These are phyloP conservation scores for Urophycis tenuis DNA, from an alignment of 2,797 vertebrate species.

Conservation along the genomic window DNA sequence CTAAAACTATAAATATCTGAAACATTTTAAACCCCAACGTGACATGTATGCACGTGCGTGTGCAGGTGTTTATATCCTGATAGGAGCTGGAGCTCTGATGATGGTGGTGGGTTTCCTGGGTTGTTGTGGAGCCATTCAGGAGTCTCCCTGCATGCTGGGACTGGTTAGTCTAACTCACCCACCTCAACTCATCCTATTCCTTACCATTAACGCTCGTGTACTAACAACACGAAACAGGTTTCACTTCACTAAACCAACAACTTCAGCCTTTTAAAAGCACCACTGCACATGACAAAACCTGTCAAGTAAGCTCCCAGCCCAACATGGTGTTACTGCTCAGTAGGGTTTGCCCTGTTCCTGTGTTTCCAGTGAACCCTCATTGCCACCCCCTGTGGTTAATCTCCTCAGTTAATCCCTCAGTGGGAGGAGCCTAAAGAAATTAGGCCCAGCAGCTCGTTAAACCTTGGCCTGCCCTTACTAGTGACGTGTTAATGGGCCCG, in stretches of 20 bases:
- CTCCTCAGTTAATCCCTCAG: constrained; percentile 58
- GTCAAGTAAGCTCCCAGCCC: not conserved
- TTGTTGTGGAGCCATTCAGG: constrained; percentile 93
- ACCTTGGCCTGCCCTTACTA: constrained; percentile 49
- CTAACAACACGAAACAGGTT: not conserved
- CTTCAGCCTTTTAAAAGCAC: not conserved
- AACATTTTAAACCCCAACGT: not conserved
- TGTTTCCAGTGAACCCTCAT: constrained; percentile 13
- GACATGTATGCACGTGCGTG: constrained; percentile 15
- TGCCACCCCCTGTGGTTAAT: constrained; percentile 43
- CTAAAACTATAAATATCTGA: not conserved
- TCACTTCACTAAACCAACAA: not conserved
- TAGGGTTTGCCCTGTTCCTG: not conserved
- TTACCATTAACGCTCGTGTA: not conserved
- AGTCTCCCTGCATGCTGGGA: constrained; percentile 95
- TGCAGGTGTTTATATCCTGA: constrained; percentile 93
- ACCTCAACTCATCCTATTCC: not conserved
- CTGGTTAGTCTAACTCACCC: constrained; percentile 72
- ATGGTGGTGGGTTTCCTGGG: constrained; percentile 97
- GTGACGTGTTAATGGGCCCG: constrained; percentile 4
- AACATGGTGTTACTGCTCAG: not conserved
- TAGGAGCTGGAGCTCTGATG: constrained; percentile 90
- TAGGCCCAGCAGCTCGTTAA: constrained; percentile 41
- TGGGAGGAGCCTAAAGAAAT: constrained; percentile 52
- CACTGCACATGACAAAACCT: not conserved